Conservation (phyloP, 2,113 vertebrate species). For the Equus quagga region DNA sequence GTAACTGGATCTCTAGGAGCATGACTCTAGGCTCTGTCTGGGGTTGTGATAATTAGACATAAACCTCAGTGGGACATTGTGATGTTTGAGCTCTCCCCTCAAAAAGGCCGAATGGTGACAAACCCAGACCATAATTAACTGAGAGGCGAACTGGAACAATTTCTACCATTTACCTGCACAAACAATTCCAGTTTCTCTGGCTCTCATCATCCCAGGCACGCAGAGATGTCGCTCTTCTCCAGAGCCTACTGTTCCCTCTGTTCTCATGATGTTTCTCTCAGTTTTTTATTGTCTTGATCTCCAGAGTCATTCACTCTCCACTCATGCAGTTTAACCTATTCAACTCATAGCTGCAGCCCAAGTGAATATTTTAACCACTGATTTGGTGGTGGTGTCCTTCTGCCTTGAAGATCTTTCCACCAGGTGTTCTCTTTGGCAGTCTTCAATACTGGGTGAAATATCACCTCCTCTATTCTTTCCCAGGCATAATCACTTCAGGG, state of each 20-base stretch:
- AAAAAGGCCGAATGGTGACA: neutral
- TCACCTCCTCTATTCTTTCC: no score
- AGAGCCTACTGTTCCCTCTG: neutral
- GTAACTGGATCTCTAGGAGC: neutral
- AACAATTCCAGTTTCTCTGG: neutral
- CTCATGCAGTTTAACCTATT: neutral
- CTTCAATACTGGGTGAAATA: no score
- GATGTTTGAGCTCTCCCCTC: neutral
- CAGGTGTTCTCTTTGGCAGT: no score
- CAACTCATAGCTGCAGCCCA: neutral
- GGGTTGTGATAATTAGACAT: neutral
- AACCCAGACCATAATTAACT: neutral
- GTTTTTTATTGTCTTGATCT: neutral
- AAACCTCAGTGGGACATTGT: neutral
- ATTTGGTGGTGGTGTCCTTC: neutral
- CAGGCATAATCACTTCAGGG: no score
- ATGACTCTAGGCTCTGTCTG: neutral
- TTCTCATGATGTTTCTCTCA: neutral
- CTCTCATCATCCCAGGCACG: neutral
- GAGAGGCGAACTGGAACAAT: neutral
- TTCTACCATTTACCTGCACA: neutral
- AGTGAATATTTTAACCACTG: neutral
- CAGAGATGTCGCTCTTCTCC: neutral
- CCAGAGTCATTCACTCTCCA: neutral
- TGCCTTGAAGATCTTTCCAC: no score